phyloP scores from a whole-genome alignment of 2,797 vertebrate species.

The Phoxinus dragarum region DNA sequence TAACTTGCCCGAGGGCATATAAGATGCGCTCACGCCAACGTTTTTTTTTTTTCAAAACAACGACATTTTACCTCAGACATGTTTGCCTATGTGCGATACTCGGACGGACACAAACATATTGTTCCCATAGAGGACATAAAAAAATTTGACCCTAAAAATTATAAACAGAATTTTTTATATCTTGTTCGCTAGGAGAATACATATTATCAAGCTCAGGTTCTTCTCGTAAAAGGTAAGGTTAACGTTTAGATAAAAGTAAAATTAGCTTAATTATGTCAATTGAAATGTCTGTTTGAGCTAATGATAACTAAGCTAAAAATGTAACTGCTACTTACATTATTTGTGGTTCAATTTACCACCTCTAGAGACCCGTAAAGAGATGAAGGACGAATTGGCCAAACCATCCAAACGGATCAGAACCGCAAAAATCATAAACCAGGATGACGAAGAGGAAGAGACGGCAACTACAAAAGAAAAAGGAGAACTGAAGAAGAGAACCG shows the following conservation, averaged over 20 bases:
- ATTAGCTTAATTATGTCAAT: neutral
- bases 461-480: neutral
- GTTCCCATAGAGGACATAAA: neutral
- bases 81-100: slow-evolving; percentile 12
- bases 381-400: neutral
- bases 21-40: too few relatives aligned
- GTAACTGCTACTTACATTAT: neutral
- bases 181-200: neutral
- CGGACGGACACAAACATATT: neutral
- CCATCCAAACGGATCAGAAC: neutral
- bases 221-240: neutral
- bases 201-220: neutral
- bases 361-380: neutral
- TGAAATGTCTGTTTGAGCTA: neutral
- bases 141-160: neutral
- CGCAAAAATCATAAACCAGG: neutral
- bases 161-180: neutral
- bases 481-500: neutral
- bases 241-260: neutral
- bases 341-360: neutral
- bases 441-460: neutral
- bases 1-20: too few relatives aligned
- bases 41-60: too few relatives aligned
- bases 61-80: neutral
- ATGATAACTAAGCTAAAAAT: neutral